Base-by-base conservation (phyloP, 2,888 invertebrate species). In the Chaitophorus viminalis region DNA sequence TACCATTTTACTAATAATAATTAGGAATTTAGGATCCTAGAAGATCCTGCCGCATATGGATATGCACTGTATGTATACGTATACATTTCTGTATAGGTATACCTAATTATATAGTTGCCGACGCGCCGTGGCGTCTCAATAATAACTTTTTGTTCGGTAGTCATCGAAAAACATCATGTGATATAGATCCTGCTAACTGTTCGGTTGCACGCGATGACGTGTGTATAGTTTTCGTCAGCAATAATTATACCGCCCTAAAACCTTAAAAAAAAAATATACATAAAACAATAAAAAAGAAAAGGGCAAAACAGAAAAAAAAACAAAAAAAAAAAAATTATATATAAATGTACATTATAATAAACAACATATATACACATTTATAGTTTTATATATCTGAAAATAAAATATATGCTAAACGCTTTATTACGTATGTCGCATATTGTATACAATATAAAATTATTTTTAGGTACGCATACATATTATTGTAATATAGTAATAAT, bases 151-250 rank as follows among this genome's bases (percentile, higher is more conserved):
- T 46, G 81, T 81, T 72, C 79, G 65, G 60, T 25, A 87, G 74
- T 81, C 87, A 87, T 87, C 87, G 79, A 86, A 81, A 87, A 87
- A 81, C 60, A 87, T 79, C 87, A 81, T 81, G 87, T 75, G 79
- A 87, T 81, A 79, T 18, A 46, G 86, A 79, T 79, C 78, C 87
- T 60, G 87, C 65, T 81, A 87, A 87, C 87, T 87, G 75, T 74
- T 81, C 17, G 3, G 87, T 79, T 79, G 74, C 87, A 87, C 79
- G 87, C 87, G 87, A 87, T 87, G 87, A 87, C 87, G 87, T 87
- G 87, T 79, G 87, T 52, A 65, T 31, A 46, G 78, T 87, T 60
- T 87, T 87, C 65, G 79, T 46, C 87, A 11, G 72, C 81, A 81
- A 81, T 81, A 79, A 87, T 87, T 87, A 87, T 87, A 65, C 87